Percentiles rank a stretch among this genome's conserved stretches.
These are phyloP conservation scores for Chymomyza caudatula DNA, from an alignment of 2,888 invertebrate genomes.

Conservation along the genomic window DNA sequence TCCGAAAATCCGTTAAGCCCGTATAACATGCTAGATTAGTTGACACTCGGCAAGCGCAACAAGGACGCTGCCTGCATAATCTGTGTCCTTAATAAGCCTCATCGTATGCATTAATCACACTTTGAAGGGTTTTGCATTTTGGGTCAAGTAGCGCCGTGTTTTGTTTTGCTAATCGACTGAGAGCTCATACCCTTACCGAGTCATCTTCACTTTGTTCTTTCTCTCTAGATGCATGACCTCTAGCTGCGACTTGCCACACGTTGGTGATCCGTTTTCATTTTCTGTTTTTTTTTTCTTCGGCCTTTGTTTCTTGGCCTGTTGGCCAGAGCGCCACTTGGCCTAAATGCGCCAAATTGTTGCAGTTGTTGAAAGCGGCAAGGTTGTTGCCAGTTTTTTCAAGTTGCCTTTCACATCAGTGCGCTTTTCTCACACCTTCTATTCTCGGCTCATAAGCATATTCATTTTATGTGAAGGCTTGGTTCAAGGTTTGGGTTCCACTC, in stretches of 20 bases:
- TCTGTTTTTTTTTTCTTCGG: constrained; percentile 27
- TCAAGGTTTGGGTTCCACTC: neutral
- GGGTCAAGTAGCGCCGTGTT: constrained; percentile 36
- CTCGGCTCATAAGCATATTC: constrained; percentile 22
- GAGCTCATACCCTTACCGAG: neutral
- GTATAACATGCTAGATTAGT: neutral
- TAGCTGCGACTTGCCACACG: neutral
- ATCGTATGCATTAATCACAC: constrained; percentile 41
- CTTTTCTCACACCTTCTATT: neutral
- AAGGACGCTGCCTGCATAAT: neutral
- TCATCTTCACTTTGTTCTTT: neutral
- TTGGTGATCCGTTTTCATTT: constrained; percentile 15
- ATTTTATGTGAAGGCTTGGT: constrained; percentile 7
- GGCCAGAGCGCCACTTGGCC: constrained; percentile 9
- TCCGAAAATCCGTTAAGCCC: constrained; percentile 10
- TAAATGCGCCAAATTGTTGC: constrained; percentile 40
- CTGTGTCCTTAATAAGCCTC: constrained; percentile 21
- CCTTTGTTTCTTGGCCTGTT: constrained; percentile 14
- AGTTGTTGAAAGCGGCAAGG: constrained; percentile 33
- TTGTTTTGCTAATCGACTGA: constrained; percentile 1
- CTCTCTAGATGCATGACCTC: neutral
- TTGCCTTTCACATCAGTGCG: neutral
- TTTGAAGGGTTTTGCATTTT: constrained; percentile 19
- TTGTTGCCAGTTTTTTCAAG: constrained; percentile 13
- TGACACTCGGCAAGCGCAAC: constrained; percentile 9